Evolutionary conservation across 2,888 invertebrate species (phyloP), one percentile per base, ranked within the genome.

Genomic region (Archips crataeganus): DNA sequence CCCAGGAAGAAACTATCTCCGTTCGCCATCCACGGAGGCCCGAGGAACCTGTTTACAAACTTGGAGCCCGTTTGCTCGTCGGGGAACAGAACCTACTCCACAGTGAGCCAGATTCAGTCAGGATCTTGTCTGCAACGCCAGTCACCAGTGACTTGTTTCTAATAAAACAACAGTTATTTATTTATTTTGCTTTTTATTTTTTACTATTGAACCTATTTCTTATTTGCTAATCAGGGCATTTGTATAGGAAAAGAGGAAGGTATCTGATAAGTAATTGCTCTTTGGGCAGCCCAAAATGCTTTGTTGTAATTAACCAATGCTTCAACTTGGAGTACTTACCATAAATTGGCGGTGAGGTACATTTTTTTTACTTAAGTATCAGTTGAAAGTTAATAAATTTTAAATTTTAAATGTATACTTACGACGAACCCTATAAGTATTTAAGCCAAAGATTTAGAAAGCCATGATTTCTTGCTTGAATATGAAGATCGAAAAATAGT

Each of bases 1-100:
- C 81, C 85, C 2, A 79, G 78, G 39, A 87, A 85, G 71, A 86
- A 81, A 75, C 71, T 83, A 51, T 84, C 83, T 2, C 81, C 84
- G 0, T 82, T 81, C 63, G 79, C 78, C 5, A 76, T 82, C 13
- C 66, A 72, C 9, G 78, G 78, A 11, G 76, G 71, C 4, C 72
- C 49, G 61, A 66, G 61, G 70, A 75, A 71, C 36, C 13, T 64
- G 34, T 42, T 15, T 60, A 64, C 66, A 10, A 42, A 75, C 15
- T 65, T 77, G 47, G 66, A 15, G 2, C 32, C 39, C 10, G 60
- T 54, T 34, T 66, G 61, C 45, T 39, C 81, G 2, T 75, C 74
- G 49, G 54, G n/a, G 3, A 39, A 36, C 15, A 65, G 59, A 3
- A 10, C 51, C 13, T 64, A 59, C 51, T 51, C 51, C 2, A 42